phyloP scores from a whole-genome alignment of 2,888 invertebrate genomes.

The Formica aserva region DNA sequence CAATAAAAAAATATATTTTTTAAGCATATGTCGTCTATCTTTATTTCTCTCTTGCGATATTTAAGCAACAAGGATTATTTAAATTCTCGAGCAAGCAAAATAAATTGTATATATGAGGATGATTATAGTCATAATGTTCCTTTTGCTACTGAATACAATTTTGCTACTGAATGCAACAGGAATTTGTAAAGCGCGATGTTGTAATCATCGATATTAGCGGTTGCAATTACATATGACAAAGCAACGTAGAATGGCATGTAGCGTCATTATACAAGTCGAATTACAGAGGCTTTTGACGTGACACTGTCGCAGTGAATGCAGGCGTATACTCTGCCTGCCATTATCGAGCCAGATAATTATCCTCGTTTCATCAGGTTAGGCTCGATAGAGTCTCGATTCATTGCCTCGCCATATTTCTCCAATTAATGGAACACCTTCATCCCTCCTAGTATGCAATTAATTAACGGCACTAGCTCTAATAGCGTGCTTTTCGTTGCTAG shows the following conservation, averaged over 20 bases:
- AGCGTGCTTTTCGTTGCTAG: slow-evolving; percentile 5
- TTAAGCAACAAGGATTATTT: not conserved
- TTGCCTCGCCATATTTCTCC: slow-evolving; percentile 47
- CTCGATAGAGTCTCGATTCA: slow-evolving; percentile 48
- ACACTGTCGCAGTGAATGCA: slow-evolving; percentile 60
- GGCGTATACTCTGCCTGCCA: slow-evolving; percentile 44
- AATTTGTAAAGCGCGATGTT: slow-evolving; percentile 7
- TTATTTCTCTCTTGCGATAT: not conserved
- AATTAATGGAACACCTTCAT: slow-evolving; percentile 49
- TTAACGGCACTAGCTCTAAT: slow-evolving; percentile 27
- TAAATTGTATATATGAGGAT: not conserved
- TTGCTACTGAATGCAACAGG: not conserved
- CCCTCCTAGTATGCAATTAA: slow-evolving; percentile 30
- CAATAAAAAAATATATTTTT: not conserved
- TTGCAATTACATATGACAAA: slow-evolving; percentile 39
- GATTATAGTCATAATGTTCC: not conserved
- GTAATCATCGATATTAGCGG: slow-evolving; percentile 41
- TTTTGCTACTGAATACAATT: not conserved
- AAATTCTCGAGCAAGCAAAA: not conserved
- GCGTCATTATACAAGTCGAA: slow-evolving; percentile 62
- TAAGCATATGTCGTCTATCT: not conserved
- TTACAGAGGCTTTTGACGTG: slow-evolving; percentile 56
- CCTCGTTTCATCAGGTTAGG: slow-evolving; percentile 51
- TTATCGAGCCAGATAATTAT: slow-evolving; percentile 68
- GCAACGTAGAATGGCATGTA: slow-evolving; percentile 40